Evolutionary conservation across 2,797 vertebrate species (phyloP), one percentile per base, ranked within the genome.

Genomic region (Spea hammondii): DNA sequence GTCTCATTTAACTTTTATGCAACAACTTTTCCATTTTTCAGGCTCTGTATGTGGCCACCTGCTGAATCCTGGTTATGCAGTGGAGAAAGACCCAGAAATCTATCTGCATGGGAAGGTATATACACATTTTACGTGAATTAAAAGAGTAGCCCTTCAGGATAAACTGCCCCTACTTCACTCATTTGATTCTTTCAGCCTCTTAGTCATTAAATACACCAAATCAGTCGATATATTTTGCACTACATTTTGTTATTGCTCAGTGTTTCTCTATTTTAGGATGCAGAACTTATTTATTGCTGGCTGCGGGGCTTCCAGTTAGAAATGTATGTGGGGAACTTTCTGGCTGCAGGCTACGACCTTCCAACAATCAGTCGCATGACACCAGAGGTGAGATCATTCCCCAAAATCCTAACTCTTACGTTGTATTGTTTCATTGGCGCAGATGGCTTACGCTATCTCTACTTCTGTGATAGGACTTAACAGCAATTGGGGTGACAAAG

Each of bases 301-400:
- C 91, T 99, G 51, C 91, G 93, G 0, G 95, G 97, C 69, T 99
- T 98, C 91, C 97, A 98, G 90, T 85, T 99, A 86, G 94, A 99
- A 85, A 93, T 94, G 0, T 99, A 99, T 85, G 95, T 92, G 0
- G 84, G 86, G 55, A 97, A 96, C 92, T 99, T 99, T 85, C 89
- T 98, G 83, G 94, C 82, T 0, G 94, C 95, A 0, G 96, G 97
- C 32, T 99, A 99, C 0, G 97, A 99, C 0, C 96, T 99, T 46
- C 96, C 96, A 0, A 98, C 97, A 70, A 97, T 99, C 89, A 99
- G 97, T 88, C 93, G 97, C 76, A 98, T 99, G 97, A 99, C 97
- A 0, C 97, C 97, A 0, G 97, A 99, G 96, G 97, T 99, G 71
- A 83, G 88, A 57, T 17, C 8, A 51, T 4, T 44, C 14, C 6